Evolutionary conservation across 2,113 vertebrate genomes (phyloP).

Genomic region (Perca flavescens): DNA sequence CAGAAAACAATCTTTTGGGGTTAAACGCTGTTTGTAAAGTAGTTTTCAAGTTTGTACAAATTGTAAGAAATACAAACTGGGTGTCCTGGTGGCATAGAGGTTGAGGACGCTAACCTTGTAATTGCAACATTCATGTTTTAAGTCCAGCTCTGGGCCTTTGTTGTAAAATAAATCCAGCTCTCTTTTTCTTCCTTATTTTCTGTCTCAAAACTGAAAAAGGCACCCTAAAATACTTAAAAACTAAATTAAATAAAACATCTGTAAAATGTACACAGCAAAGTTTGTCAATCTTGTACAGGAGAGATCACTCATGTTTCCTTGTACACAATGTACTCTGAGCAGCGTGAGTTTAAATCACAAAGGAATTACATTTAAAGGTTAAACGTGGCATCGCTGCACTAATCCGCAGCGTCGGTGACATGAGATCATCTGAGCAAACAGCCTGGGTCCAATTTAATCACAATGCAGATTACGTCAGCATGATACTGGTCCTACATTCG

Average conservation of each 20-base stretch:
- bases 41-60: too few species aligned
- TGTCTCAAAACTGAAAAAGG: not conserved
- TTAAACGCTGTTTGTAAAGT: too few species aligned
- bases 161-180: not conserved
- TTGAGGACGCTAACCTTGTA: too few species aligned
- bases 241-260: not conserved
- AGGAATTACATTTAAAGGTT: conserved; percentile 59
- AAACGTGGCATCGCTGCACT: conserved; percentile 38
- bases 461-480: conserved; percentile 38
- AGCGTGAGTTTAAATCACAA: conserved; percentile 43
- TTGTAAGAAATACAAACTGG: too few species aligned
- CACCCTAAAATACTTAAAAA: not conserved
- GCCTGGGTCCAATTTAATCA: conserved; percentile 57
- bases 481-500: not conserved
- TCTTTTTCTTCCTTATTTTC: not conserved
- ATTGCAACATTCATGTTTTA: not conserved
- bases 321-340: not conserved
- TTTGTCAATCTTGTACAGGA: not conserved
- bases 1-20: too few species aligned
- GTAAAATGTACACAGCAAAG: not conserved
- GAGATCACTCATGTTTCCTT: not conserved
- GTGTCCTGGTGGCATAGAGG: too few species aligned
- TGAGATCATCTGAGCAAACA: conserved; percentile 62
- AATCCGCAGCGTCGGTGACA: conserved; percentile 45
- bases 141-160: not conserved